Base-by-base conservation (phyloP, 1,140 invertebrate genomes). In the Linepithema humile region DNA sequence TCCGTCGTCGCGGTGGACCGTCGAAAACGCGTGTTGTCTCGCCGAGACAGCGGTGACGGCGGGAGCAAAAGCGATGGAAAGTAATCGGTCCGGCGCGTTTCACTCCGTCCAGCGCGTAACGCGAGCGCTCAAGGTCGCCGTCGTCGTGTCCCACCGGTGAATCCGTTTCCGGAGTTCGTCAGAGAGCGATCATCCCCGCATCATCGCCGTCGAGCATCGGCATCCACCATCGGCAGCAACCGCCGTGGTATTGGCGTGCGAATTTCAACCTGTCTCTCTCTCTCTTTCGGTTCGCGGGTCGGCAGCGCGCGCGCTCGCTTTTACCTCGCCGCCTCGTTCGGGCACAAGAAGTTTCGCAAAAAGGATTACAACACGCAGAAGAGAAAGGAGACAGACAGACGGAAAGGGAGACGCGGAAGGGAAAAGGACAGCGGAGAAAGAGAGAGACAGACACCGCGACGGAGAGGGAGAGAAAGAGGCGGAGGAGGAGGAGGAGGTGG, bases 341-440 rank as follows among this genome's bases (percentile, higher is more conserved):
- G 67, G 67, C 90, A 84, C 78, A 85, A 77, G 38, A 82, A 84
- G 87, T 93, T 94, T 93, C 93, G 93, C 93, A 94, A 93, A 93
- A 90, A 88, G 91, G 91, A 93, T 93, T 93, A 91, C 93, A 93
- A 93, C 92, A 93, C 89, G 75, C 91, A 85, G 87, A 89, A 87
- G 85, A 90, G 85, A 90, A 89, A 91, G 88, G 84, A 90, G 85
- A 83, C 83, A 84, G 72, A 91, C 73, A 85, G 85, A 85, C 85
- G 83, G 83, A 84, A 83, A 84, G 67, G 85, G 78, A 82, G 70
- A 83, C 86, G 62, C 89, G 74, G 53, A 86, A 87, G 82, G 83
- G 70, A 85, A 78, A 74, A 83, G 62, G 70, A 60, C 35, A 62
- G 43, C 50, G 84, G 75, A 73, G 77, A 86, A 88, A 80, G 75